A percentile compares a stretch with the other conserved stretches of the same genome.
Conservation (phyloP, 2,113 vertebrate genomes). For the Rhombomys opimus region DNA sequence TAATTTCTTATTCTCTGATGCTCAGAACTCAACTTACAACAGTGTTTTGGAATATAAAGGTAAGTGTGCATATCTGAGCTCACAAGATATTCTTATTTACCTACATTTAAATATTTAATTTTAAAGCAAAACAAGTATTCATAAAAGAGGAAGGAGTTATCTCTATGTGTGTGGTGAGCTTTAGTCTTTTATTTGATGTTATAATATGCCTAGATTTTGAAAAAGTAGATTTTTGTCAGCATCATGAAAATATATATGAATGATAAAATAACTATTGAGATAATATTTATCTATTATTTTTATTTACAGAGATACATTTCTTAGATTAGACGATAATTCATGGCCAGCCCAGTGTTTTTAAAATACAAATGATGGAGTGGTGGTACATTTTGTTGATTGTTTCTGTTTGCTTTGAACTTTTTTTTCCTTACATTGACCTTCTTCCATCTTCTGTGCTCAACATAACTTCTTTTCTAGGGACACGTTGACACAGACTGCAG, state of each 20-base stretch:
- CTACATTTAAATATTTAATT: conserved; percentile 5
- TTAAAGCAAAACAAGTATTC: background rate
- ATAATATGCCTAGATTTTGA: background rate
- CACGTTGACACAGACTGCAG: background rate
- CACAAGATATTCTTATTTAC: background rate
- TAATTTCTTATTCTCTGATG: background rate
- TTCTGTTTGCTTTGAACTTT: background rate
- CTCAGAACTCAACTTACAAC: background rate
- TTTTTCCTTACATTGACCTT: background rate
- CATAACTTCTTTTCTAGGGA: conserved; percentile 30
- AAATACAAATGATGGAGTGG: background rate
- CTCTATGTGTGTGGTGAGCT: background rate
- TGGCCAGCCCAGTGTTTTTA: background rate
- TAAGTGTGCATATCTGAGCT: background rate
- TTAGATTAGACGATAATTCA: background rate
- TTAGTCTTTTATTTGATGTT: conserved; percentile 4
- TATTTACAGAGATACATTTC: background rate
- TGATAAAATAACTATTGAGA: background rate
- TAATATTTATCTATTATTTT: background rate
- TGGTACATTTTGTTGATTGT: background rate
- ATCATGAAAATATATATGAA: background rate
- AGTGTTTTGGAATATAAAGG: background rate
- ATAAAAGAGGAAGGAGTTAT: background rate
- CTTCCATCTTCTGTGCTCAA: background rate
- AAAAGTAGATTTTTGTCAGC: background rate